A percentile compares a stretch with the other conserved stretches of the same genome.
These are phyloP conservation scores for Megalopta genalis DNA, from an alignment of 1,140 invertebrate species.

Conservation along the genomic window DNA sequence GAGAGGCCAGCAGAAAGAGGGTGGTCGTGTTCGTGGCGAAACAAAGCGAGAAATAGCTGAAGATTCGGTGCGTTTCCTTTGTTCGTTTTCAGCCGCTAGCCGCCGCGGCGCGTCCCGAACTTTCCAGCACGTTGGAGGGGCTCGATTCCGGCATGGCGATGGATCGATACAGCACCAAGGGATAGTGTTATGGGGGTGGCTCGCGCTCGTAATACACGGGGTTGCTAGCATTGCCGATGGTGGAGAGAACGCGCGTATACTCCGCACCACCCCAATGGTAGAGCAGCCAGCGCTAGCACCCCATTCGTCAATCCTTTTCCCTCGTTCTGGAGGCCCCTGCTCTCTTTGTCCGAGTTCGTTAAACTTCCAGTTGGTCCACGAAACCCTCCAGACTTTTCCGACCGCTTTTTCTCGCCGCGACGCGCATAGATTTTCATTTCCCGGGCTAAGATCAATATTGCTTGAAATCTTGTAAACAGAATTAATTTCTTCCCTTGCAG, in stretches of 20 bases:
- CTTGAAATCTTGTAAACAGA: too few species aligned
- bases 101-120: slow-evolving; percentile 42
- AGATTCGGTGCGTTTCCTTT: slow-evolving; percentile 54
- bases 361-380: slow-evolving; percentile 61
- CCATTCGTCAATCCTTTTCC: slow-evolving; percentile 64
- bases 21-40: not conserved
- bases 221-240: slow-evolving; percentile 43
- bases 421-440: not conserved
- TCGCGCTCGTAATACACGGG: slow-evolving; percentile 66
- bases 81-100: slow-evolving; percentile 48
- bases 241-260: slow-evolving; percentile 50
- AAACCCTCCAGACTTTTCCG: slow-evolving; percentile 23
- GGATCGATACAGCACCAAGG: slow-evolving; percentile 69
- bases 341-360: slow-evolving; percentile 69
- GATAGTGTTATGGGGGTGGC: slow-evolving; percentile 69
- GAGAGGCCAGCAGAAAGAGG: not conserved
- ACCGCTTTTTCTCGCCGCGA: slow-evolving; percentile 20
- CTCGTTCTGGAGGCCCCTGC: slow-evolving; percentile 43
- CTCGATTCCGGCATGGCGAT: slow-evolving; percentile 57
- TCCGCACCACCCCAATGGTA: slow-evolving; percentile 42
- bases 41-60: slow-evolving; percentile 45
- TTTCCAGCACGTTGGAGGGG: slow-evolving; percentile 52
- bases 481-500: too few species aligned
- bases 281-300: slow-evolving; percentile 48
- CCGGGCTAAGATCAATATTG: too few species aligned